Evolutionary conservation across 2,797 vertebrate genomes (phyloP), one percentile per base, ranked within the genome.

Genomic region (Hemitrygon akajei): DNA sequence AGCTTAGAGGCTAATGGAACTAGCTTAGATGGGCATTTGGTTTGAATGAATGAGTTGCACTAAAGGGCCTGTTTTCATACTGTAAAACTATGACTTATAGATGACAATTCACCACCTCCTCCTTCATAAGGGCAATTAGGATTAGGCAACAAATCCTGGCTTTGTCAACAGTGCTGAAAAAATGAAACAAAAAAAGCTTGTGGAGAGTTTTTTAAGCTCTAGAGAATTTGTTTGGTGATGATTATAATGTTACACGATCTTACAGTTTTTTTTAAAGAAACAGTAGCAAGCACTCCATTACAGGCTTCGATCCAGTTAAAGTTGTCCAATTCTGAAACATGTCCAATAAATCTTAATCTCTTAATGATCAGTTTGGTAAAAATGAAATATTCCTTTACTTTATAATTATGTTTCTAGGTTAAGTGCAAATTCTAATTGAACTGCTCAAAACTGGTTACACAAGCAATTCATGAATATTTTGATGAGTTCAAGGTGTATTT

Each of bases 401-500:
- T 40, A 71, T 91, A 58, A 76, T 27, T 93, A 7, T 71, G 58
- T 22, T 76, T 93, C 4, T 0, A 76, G 71, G 40, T n/a, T 76
- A 30, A 93, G 27, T 58, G 25, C 71, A 76, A 58, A 58, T 47
- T 56, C 40, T 76, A 93, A 93, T 93, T 93, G 56, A 58, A n/a
- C 25, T 16, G 27, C 47, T 37, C 47, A 25, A 73, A 76, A 93
- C 16, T 40, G 25, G 11, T 76, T 58, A 6, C 71, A n/a, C 71
- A 76, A 56, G 91, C 37, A 16, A 7, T 71, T 20, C 37, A 93
- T 93, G 91, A 93, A 76, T n/a, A 75, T 76, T 93, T 73, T 75
- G 91, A 76, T 93, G 25, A 71, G 71, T 58, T 93, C 40, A 93
- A 76, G 71, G 71, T 93, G 27, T n/a, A 58, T 76, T n/a, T 56